Evolutionary conservation across 2,797 vertebrate species (phyloP).

Genomic region (Clarias laeviceps): DNA sequence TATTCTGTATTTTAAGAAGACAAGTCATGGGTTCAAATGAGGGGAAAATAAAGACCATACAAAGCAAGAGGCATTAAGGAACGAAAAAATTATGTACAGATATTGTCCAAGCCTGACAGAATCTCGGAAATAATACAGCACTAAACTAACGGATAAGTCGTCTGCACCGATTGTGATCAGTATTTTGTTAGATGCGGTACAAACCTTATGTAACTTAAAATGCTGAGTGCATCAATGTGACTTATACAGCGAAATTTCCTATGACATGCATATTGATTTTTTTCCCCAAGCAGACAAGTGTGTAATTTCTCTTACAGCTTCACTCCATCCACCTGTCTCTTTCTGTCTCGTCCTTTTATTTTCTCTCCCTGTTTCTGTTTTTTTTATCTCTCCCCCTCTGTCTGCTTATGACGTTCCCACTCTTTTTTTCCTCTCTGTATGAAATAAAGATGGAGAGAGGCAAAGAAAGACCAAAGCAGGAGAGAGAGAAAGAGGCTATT

Average conservation of each 20-base stretch:
- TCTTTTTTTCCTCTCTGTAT: slow-evolving; percentile 36
- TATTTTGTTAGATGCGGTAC: neutral
- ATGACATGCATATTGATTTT: slow-evolving; percentile 24
- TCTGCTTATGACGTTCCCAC: slow-evolving; percentile 37
- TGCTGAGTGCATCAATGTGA: neutral
- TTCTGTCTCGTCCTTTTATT: slow-evolving; percentile 14
- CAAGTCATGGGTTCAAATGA: neutral
- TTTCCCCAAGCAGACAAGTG: slow-evolving; percentile 19
- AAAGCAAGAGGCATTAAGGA: neutral
- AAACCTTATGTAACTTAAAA: neutral
- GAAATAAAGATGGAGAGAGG: slow-evolving; percentile 41
- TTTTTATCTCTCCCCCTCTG: slow-evolving; percentile 43
- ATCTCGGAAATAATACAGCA: neutral
- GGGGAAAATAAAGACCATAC: neutral
- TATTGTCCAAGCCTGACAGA: neutral
- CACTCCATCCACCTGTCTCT: slow-evolving; percentile 38
- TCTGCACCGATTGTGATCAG: too few relatives aligned
- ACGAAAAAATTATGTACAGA: neutral
- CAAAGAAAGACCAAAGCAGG: slow-evolving; percentile 39
- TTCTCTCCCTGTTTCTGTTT: slow-evolving; percentile 15
- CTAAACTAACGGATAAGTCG: neutral
- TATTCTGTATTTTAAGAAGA: neutral
- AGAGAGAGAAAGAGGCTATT: slow-evolving; percentile 40
- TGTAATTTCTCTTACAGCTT: slow-evolving; percentile 19
- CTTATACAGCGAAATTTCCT: slow-evolving; percentile 1